Percentiles rank a stretch among this genome's conserved stretches.
phyloP scores from a whole-genome alignment of 2,113 vertebrate species.

The Melanerpes formicivorus region DNA sequence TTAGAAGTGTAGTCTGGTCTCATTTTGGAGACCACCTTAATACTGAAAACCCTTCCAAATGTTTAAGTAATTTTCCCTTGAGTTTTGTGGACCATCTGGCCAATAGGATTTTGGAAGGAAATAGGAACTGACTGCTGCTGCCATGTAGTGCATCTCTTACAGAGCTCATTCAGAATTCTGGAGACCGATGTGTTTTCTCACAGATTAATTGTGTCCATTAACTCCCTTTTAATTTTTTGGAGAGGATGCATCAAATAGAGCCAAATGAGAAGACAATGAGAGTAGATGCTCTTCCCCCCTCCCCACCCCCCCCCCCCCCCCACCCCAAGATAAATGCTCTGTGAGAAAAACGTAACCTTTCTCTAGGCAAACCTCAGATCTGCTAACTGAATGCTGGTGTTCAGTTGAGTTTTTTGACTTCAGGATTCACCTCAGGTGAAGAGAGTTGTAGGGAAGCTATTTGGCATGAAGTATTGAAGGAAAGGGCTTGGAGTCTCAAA shows the following conservation, averaged over 20 bases:
- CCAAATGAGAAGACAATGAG: background rate
- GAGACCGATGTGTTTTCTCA: background rate
- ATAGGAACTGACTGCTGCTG: slow-evolving; percentile 13
- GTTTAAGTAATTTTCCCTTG: slow-evolving; percentile 22
- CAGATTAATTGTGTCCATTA: slow-evolving; percentile 16
- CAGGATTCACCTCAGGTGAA: background rate
- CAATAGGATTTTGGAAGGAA: slow-evolving; percentile 50
- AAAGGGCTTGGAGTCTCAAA: background rate
- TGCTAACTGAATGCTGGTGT: background rate
- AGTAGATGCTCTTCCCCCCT: background rate
- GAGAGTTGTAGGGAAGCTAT: background rate
- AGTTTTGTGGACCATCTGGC: slow-evolving; percentile 46
- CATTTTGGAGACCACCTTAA: slow-evolving; percentile 14
- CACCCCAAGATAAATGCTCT: background rate
- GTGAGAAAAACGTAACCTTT: background rate
- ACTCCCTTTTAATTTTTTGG: slow-evolving; percentile 16
- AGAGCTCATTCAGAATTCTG: slow-evolving; percentile 41
- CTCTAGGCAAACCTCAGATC: background rate
- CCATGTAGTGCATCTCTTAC: slow-evolving; percentile 20
- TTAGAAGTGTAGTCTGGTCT: slow-evolving; percentile 35
- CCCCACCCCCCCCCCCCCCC: too few relatives aligned
- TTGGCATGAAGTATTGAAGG: background rate
- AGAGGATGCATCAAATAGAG: background rate
- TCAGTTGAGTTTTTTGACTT: background rate
- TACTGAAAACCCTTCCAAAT: slow-evolving; percentile 19